Base-by-base conservation (phyloP, 2,888 invertebrate species). In the Hypercompe scribonia region DNA sequence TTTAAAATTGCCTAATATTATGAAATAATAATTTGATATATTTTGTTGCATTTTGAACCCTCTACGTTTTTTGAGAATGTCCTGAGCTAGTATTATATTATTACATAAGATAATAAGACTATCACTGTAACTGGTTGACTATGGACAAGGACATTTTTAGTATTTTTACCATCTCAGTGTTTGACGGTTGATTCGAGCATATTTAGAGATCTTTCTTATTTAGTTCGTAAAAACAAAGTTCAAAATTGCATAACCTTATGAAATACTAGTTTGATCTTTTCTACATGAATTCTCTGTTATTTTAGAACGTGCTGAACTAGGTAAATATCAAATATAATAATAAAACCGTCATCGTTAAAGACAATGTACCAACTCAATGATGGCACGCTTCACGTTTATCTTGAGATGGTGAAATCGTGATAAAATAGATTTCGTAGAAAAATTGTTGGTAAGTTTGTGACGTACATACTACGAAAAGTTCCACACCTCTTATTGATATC, bases 401-500 rank as follows among this genome's bases (percentile, higher is more conserved):
- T 77, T 46, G 42, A 76, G 82, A 78, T 82, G 77, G 65, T 61
- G 78, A 80, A 81, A 82, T 63, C 24, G 33, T 79, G 83, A 83
- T 83, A 83, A 84, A 81, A 79, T 76, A 63, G 46, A 74, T 78
- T 78, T 76, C 70, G 74, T 78, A 71, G 67, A 74, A 78, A 80
- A 76, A 73, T 67, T 75, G 74, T 81, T 74, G 76, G 74, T 79
- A 80, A 79, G 76, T 73, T 73, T 71, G 82, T 94, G 92, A 93
- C 94, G 46, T 68, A 88, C 73, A 42, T 64, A 64, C 79, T 81
- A 89, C 86, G 89, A 94, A 95, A 95, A 91, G 87, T 94, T 94
- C 93, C 94, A 93, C 94, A 81, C 93, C 93, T 93, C 90, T 89
- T 82, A 81, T 81, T 84, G 80, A 75, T 74, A 74, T 94, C 91